Base-by-base conservation (phyloP, 2,888 invertebrate genomes). In the Tachina grossa region DNA sequence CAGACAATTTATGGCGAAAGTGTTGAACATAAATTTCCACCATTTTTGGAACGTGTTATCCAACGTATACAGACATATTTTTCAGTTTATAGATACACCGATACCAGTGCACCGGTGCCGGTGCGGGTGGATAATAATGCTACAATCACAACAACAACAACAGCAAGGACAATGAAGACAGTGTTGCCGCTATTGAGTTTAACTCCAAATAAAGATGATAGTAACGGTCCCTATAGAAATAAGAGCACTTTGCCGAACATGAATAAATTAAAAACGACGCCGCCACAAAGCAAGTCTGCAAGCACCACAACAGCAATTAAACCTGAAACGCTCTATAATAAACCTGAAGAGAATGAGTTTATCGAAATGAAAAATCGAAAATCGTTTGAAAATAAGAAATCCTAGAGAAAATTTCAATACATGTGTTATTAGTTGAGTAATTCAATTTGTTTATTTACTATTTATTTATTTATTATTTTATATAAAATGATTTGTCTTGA, bases 1-100 rank as follows among this genome's bases (percentile, higher is more conserved):
- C 84, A 90, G 5, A 91, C 90, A 88, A 91, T 93, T 66, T 93
- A 91, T 85, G 92, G 92, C 22, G 92, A 91, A 6, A 92, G 92
- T 4, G 90, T 89, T 41, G 93, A 92, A 87, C 94, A 94, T 1
- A 93, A 95, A 89, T 95, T 96, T 90, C 96, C 96, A 9, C 95
- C 95, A 1, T 92, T 96, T 68, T 90, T 96, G 86, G 96, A 96
- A 89, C 94, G 94, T 87, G 90, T 96, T 55, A 94, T 96, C 9
- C 96, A 96, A 90, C 94, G 95, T 65, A 94, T 96, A 74, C 96
- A 96, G 92, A 94, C 95, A 0, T 93, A 95, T 88, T 95, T 95
- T 92, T 96, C 96, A 0, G 94, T 95, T n/a, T 95, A 95, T 88
- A 92, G 94, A 72, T 94, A 95, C 39, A 94, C 94, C 87, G 94